Conservation (phyloP, 2,888 invertebrate species). For the Hecatera dysodea region DNA sequence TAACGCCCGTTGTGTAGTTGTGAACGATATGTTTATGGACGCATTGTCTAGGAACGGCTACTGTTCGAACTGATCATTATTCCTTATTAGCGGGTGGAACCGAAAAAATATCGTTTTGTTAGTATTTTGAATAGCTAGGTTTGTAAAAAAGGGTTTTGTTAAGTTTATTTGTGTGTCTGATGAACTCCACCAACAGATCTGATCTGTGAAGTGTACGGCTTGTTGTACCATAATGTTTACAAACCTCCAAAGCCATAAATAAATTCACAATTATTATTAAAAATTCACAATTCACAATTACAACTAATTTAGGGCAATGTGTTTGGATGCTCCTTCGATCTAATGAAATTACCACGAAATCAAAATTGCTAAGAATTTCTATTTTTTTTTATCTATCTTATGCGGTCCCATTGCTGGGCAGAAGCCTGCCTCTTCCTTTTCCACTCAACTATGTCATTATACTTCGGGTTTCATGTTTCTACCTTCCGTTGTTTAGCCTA, state of each 20-base stretch:
- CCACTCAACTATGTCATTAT: no score
- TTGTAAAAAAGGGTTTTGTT: not conserved
- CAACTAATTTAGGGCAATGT: no score
- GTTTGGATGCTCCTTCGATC: no score
- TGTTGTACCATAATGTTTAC: not conserved
- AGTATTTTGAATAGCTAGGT: constrained; percentile 7
- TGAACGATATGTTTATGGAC: constrained; percentile 71
- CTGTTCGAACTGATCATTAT: constrained; percentile 55
- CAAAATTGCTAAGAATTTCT: not conserved
- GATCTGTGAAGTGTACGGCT: no score
- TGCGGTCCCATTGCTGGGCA: no score
- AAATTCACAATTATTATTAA: no score
- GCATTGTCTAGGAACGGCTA: constrained; percentile 72
- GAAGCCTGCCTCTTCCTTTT: no score
- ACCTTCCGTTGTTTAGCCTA: not conserved
- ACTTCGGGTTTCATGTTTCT: no score
- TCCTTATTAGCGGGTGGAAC: constrained; percentile 39
- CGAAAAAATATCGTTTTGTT: constrained; percentile 37
- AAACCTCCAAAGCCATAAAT: no score
- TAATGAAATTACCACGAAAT: not conserved
- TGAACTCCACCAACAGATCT: not conserved
- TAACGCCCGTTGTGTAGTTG: constrained; percentile 78
- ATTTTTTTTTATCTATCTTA: no score
- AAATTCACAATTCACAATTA: no score
- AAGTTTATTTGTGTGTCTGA: not conserved